Conservation (phyloP, 2,113 vertebrate genomes). For the Cygnus atratus region DNA sequence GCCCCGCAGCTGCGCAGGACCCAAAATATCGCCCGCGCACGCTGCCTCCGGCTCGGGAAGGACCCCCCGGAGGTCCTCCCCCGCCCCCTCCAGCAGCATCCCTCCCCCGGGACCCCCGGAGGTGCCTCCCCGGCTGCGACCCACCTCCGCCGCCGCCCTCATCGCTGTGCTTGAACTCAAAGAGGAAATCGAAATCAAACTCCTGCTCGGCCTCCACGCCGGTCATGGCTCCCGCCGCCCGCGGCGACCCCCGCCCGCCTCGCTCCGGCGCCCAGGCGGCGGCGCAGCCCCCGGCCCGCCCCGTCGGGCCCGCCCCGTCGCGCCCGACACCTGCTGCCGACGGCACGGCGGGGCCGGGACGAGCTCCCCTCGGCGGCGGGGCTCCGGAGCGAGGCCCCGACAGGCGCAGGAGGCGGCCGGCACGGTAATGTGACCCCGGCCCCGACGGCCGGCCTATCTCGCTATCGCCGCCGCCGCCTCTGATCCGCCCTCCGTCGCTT, state of each 20-base stretch:
- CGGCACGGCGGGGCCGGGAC: neutral
- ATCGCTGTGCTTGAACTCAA: slow-evolving; percentile 84
- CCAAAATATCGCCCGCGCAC: neutral
- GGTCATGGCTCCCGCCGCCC: slow-evolving; percentile 77
- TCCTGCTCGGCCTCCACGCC: slow-evolving; percentile 81
- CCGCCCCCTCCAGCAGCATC: neutral
- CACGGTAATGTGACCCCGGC: neutral
- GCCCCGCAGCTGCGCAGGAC: neutral
- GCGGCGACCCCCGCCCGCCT: neutral
- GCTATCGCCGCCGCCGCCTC: slow-evolving; percentile 6
- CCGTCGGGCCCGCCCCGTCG: neutral
- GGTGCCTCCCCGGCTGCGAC: slow-evolving; percentile 34
- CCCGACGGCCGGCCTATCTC: slow-evolving; percentile 33
- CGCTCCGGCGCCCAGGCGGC: neutral
- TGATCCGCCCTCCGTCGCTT: slow-evolving; percentile 43
- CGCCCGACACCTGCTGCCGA: neutral
- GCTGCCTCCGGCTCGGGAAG: neutral
- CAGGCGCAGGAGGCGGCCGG: too few species aligned
- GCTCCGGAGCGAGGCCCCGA: too few species aligned
- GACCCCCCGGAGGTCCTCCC: neutral
- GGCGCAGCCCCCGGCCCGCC: neutral
- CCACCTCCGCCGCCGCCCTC: slow-evolving; percentile 78
- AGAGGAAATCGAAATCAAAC: slow-evolving; percentile 89
- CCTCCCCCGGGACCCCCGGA: neutral
- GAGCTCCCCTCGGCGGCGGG: neutral